Base-by-base conservation (phyloP, 2,797 vertebrate species). In the Ataeniobius toweri region DNA sequence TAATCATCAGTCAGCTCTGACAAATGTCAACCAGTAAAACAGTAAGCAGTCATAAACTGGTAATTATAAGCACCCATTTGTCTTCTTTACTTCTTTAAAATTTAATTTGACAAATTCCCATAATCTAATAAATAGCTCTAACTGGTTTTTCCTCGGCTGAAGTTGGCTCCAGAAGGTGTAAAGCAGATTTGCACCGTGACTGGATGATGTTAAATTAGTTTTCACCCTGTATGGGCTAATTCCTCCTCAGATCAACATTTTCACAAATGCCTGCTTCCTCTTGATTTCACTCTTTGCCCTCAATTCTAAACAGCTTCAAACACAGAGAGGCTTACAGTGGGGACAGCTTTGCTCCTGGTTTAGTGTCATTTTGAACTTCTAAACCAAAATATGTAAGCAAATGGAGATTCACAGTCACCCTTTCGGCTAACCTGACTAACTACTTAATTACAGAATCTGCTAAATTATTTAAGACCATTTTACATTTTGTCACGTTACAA, bases 161-260 rank as follows among this genome's bases (percentile, higher is more conserved):
- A 24, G 16, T 61, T 59, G 53, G 77, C 72, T 58, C 65, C 51
- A 75, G 75, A 86, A 90, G 90, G 86, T 92, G 90, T 86, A 79
- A 88, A 88, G 88, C 79, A 89, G 82, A 94, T 91, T 89, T 83
- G 74, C 81, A 79, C 71, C 26, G 79, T 31, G 44, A 80, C 71
- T 73, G 80, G 74, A 86, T 81, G 85, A 89, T 80, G 85, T 89
- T 79, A 89, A 93, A 94, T 85, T 76, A 89, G 85, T 92, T 93
- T 89, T 87, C 83, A 82, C 83, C 80, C 75, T 31, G 24, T 13
- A 36, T 82, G 72, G 78, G 76, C 85, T 93, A 90, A 92, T 92
- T 90, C 90, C 82, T 86, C 80, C 56, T 75, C 68, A 69, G 83
- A 87, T 82, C 79, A 61, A 77, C 76, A 8, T 91, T 85, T 88